Evolutionary conservation across 2,888 invertebrate genomes (phyloP).

Genomic region (Callimorpha dominula): DNA sequence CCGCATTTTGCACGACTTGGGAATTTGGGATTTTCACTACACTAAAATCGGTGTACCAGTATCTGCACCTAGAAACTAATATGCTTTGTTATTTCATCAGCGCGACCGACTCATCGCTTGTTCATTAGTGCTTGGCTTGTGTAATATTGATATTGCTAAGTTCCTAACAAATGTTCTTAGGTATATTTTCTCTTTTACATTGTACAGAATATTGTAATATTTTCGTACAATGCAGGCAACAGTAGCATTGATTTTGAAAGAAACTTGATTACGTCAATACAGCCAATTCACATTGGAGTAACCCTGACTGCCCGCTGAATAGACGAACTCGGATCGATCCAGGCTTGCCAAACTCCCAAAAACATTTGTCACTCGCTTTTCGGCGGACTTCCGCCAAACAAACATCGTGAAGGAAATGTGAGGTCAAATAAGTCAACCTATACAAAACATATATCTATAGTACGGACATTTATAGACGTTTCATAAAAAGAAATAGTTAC

Average conservation of each 20-base stretch:
- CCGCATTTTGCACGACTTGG: too few species aligned
- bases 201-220: not conserved
- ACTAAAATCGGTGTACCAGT: not conserved
- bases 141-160: too few species aligned
- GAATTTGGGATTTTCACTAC: not conserved
- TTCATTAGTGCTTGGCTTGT: not conserved
- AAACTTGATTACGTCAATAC: slow-evolving; percentile 31
- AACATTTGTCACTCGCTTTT: slow-evolving; percentile 55
- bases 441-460: slow-evolving; percentile 39
- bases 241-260: slow-evolving; percentile 16
- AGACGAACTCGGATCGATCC: slow-evolving; percentile 48
- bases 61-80: not conserved
- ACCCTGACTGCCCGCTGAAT: slow-evolving; percentile 37
- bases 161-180: not conserved
- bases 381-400: slow-evolving; percentile 36
- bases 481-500: slow-evolving; percentile 38
- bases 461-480: slow-evolving; percentile 42
- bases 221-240: not conserved
- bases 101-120: not conserved
- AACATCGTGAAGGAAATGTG: slow-evolving; percentile 51
- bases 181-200: not conserved
- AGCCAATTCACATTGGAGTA: slow-evolving; percentile 30
- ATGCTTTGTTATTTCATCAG: not conserved
- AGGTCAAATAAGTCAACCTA: slow-evolving; percentile 50
- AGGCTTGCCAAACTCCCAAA: slow-evolving; percentile 47